Conservation (phyloP, 2,797 vertebrate genomes). For the Artibeus lituratus region DNA sequence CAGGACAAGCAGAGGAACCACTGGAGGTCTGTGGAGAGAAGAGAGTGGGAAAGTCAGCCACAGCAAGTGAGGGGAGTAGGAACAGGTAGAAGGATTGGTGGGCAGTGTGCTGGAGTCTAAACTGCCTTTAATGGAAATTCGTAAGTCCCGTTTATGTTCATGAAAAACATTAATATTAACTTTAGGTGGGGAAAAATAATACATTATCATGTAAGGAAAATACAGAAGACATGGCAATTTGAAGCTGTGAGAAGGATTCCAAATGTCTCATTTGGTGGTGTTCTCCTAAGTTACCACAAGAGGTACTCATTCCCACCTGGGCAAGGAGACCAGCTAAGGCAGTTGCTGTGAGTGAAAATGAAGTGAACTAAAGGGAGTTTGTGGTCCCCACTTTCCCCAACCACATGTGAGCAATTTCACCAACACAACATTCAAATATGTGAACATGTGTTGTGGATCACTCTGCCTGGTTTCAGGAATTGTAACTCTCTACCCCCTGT, state of each 20-base stretch:
- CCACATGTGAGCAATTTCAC: slow-evolving; percentile 6
- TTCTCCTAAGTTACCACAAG: background rate
- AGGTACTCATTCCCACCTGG: background rate
- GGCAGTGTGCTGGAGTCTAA: background rate
- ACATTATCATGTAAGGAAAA: background rate
- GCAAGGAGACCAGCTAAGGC: background rate
- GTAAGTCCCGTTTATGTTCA: background rate
- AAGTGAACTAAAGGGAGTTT: background rate
- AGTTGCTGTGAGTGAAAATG: background rate
- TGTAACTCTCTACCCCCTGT: too few relatives aligned
- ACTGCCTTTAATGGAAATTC: background rate
- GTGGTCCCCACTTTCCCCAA: slow-evolving; percentile 9
- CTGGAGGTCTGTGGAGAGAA: background rate
- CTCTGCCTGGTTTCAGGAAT: too few relatives aligned
- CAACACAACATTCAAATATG: slow-evolving; percentile 64
- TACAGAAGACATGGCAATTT: background rate
- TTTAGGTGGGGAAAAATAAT: background rate
- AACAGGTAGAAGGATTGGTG: background rate
- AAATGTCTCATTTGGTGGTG: background rate
- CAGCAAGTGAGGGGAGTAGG: accelerated
- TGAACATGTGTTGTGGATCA: background rate
- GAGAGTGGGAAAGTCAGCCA: background rate
- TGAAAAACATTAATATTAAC: background rate
- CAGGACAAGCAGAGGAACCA: background rate
- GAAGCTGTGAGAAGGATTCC: background rate